Evolutionary conservation across 1,140 invertebrate genomes (phyloP).

Genomic region (Alviniconcha marisindica): DNA sequence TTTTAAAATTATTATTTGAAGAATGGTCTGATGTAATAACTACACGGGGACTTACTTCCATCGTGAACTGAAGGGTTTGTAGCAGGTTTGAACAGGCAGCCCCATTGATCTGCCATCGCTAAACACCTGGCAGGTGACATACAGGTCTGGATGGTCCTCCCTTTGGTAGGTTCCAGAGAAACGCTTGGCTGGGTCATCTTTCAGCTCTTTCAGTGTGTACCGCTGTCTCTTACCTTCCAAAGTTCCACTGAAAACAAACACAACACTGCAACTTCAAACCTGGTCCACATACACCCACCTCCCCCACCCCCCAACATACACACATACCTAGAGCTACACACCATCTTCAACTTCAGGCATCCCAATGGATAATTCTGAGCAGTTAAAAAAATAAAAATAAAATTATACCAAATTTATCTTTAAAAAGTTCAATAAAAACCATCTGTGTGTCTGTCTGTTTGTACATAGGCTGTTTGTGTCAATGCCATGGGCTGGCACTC

Average conservation of each 20-base stretch:
- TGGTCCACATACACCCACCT: too few species aligned
- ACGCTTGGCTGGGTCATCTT: constrained; percentile 92
- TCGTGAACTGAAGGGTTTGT: constrained; percentile 93
- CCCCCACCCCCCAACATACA: too few species aligned
- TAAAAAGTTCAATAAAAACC: too few species aligned
- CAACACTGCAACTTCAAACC: background rate
- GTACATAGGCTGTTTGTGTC: too few species aligned
- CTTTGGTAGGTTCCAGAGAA: constrained; percentile 90
- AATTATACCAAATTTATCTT: too few species aligned
- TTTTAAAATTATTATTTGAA: too few species aligned
- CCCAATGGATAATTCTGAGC: background rate
- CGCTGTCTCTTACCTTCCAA: constrained; percentile 92
- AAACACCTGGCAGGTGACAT: constrained; percentile 92
- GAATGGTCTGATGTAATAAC: too few species aligned
- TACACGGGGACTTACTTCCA: constrained; percentile 95
- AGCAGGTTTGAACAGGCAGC: constrained; percentile 92
- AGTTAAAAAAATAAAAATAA: too few species aligned
- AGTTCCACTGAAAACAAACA: constrained; percentile 85
- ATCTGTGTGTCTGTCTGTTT: too few species aligned
- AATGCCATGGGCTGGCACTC: too few species aligned
- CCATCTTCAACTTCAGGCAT: constrained; percentile 14
- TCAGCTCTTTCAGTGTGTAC: constrained; percentile 91
- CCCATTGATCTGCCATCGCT: constrained; percentile 89
- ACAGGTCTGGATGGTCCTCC: constrained; percentile 87
- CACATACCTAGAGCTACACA: constrained; percentile 5